phyloP scores from a whole-genome alignment of 2,797 vertebrate species.

The Urocyon cinereoargenteus region DNA sequence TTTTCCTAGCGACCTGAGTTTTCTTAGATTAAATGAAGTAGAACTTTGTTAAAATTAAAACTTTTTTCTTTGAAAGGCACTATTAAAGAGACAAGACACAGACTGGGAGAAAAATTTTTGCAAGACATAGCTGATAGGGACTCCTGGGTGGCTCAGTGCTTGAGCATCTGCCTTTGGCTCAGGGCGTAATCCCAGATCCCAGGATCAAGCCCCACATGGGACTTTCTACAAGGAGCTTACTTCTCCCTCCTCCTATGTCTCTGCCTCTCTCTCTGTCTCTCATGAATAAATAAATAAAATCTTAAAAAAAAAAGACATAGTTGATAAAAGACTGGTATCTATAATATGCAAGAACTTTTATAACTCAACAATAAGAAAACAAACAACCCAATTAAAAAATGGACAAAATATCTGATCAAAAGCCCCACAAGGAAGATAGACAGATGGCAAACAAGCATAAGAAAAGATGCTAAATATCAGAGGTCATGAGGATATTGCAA shows the following conservation, averaged over 20 bases:
- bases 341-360: background rate
- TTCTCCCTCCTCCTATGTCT: too few relatives aligned
- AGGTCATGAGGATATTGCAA: background rate
- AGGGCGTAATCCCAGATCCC: too few relatives aligned
- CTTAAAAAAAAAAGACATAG: background rate
- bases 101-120: background rate
- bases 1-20: background rate
- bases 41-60: background rate
- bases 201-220: too few relatives aligned
- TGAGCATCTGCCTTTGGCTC: too few relatives aligned
- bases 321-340: background rate
- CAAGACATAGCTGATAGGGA: background rate
- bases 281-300: too few relatives aligned
- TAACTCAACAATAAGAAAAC: background rate
- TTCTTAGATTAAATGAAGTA: background rate
- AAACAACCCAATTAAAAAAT: background rate
- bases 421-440: background rate
- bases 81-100: background rate
- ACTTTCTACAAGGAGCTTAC: too few relatives aligned
- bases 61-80: background rate
- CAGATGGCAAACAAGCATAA: background rate
- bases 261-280: too few relatives aligned
- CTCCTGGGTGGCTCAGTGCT: too few relatives aligned
- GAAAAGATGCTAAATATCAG: background rate
- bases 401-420: background rate